Conservation (phyloP, 2,797 vertebrate species). For the Cyprinella venusta region DNA sequence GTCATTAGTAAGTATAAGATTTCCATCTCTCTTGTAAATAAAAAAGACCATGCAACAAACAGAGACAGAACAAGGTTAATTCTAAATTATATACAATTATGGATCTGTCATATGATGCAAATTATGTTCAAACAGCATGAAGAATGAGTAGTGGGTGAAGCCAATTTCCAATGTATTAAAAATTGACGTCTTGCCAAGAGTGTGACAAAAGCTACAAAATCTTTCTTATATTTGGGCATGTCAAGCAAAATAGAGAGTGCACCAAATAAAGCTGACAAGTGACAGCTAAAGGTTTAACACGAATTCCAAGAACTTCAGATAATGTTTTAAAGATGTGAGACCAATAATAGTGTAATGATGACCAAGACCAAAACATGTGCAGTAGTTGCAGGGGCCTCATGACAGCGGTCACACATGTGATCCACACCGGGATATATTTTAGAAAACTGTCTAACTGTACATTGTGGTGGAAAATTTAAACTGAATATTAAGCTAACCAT, state of each 20-base stretch:
- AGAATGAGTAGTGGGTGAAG: background rate
- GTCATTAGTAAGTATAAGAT: too few relatives aligned
- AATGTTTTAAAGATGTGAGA: slow-evolving; percentile 35
- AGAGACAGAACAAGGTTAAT: too few relatives aligned
- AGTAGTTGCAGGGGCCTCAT: slow-evolving; percentile 12
- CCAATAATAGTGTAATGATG: slow-evolving; percentile 27
- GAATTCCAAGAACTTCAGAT: background rate
- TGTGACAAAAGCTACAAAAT: background rate
- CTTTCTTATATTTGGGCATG: background rate
- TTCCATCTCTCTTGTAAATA: too few relatives aligned
- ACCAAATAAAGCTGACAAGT: background rate
- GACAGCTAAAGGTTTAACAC: background rate
- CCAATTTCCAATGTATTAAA: background rate
- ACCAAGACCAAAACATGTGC: slow-evolving; percentile 34
- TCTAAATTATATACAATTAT: too few relatives aligned
- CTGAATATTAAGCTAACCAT: too few relatives aligned
- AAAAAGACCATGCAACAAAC: too few relatives aligned
- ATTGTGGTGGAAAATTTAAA: too few relatives aligned
- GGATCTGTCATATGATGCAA: too few relatives aligned
- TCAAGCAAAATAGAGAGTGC: background rate
- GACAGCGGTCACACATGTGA: slow-evolving; percentile 3
- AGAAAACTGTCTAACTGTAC: background rate
- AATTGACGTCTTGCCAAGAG: background rate
- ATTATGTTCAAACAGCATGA: background rate
- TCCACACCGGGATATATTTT: background rate